Evolutionary conservation across 1,140 invertebrate genomes (phyloP), one percentile per base, ranked within the genome.

Genomic region (Panagrolaimus sp.): DNA sequence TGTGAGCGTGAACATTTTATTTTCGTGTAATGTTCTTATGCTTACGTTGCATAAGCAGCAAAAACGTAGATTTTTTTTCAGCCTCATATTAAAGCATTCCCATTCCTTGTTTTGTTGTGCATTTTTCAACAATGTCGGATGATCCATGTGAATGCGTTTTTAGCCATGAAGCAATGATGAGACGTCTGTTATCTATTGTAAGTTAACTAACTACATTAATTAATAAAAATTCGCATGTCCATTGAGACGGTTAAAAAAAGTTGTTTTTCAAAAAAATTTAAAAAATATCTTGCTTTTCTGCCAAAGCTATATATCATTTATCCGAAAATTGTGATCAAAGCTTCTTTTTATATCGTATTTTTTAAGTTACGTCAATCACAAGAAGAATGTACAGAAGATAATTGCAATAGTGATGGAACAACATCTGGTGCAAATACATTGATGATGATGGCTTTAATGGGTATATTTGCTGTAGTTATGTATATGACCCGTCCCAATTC

Each of bases 71-170:
- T 57, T 57, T 57, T 57, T 25, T 25, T 20, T 27, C 27, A 20
- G 51, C 51, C 51, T 20, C 20, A 20, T 57, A 20, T 16, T 57
- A 11, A 27, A 11, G 13, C 20, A 20, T 20, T 16, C 20, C 27
- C 51, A 57, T 20, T 16, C 20, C 27, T 16, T 20, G 51, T 57
- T 16, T 57, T 16, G n/a, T 20, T 25, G 51, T 16, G 9, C 1
- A 27, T 0, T 16, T 20, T 11, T 11, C 9, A 25, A 27, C 20
- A 9, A 57, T 57, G 51, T 57, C 51, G 11, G 51, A 57, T 8
- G 71, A 72, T 65, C 71, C 71, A 9, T 72, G 71, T 38, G 71
- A 72, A 48, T 72, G 71, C 46, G 16, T 72, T n/a, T 72, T 72
- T 48, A 72, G 72, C 43, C 71, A 72, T 63, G 71, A 72, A 63